A percentile compares a stretch with the other conserved stretches of the same genome.
These are phyloP conservation scores for Xylota sylvarum DNA, from an alignment of 2,888 invertebrate genomes.

Conservation along the genomic window DNA sequence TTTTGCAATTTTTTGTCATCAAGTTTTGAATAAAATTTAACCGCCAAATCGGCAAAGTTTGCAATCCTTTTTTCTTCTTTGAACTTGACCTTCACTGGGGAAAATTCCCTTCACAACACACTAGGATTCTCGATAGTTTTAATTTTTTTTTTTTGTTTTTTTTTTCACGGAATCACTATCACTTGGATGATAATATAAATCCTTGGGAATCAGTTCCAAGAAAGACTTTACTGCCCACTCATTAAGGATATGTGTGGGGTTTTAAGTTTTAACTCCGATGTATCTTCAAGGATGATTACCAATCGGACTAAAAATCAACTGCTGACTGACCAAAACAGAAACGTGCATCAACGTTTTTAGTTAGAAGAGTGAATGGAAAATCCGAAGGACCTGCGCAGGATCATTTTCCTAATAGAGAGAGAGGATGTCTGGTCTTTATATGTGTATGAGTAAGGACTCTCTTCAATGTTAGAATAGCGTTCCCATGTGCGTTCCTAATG, in stretches of 20 bases:
- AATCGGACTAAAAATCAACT: constrained; percentile 84
- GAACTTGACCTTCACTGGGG: constrained; percentile 54
- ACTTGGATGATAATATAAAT: background rate
- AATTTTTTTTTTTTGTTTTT: constrained; percentile 42
- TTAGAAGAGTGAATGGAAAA: constrained; percentile 73
- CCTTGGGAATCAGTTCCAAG: constrained; percentile 20
- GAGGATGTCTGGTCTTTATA: constrained; percentile 45
- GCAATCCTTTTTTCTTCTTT: constrained; percentile 6
- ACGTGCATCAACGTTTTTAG: constrained; percentile 84
- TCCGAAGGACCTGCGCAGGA: constrained; percentile 72
- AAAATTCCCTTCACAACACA: constrained; percentile 17
- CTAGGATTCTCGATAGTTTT: constrained; percentile 17
- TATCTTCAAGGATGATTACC: constrained; percentile 70
- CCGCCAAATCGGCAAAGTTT: constrained; percentile 60
- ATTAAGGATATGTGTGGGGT: constrained; percentile 20
- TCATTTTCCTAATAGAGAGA: constrained; percentile 48
- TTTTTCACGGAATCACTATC: constrained; percentile 52
- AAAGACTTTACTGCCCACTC: constrained; percentile 48
- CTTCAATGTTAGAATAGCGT: constrained; percentile 69
- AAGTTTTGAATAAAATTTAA: constrained; percentile 39
- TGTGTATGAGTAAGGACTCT: constrained; percentile 64
- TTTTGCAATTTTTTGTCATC: background rate
- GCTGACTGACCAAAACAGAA: constrained; percentile 86
- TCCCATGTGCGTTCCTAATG: constrained; percentile 76
- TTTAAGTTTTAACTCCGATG: constrained; percentile 27